Evolutionary conservation across 2,888 invertebrate species (phyloP), one percentile per base, ranked within the genome.

Genomic region (Amblyteles armatorius): DNA sequence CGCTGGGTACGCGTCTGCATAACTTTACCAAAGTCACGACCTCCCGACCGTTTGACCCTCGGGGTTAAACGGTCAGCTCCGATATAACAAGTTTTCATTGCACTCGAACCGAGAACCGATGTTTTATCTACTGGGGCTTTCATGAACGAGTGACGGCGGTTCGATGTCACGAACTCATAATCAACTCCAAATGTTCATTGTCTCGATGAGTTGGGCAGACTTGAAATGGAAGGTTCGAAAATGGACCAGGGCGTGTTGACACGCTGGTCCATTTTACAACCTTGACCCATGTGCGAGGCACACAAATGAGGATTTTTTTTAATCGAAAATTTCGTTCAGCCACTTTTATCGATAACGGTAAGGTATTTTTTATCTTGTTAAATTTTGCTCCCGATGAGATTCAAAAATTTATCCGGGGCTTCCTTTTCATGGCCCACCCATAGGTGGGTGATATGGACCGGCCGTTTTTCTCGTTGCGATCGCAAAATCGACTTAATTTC

Each of bases 81-180:
- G 50, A 29, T 50, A 50, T 50, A 69, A 69, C 40, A 44, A 50
- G 44, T 69, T 69, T 19, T 13, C 69, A 69, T 48, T 44, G 55
- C 55, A 22, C n/a, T 55, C 22, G 19, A 55, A 22, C 11, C 9
- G 3, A 22, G 0, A 48, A 16, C 16, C 44, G 16, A 48, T 48
- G 44, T 48, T 48, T 48, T 48, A 48, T 16, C 44, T 48, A 48
- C 16, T 82, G 76, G 71, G 69, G 82, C 44, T 82, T 74, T 73
- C 71, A 16, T 48, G 4, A 48, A 16, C 16, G 44, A 48, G 16
- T 48, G 44, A 48, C 4, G 44, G 16, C 4, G 4, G 3, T 4
- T 48, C 44, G 4, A 2, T 48, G 16, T 48, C 16, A 16, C 16
- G 16, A 48, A 2, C 2, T 16, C 3, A 48, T 16, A 16, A 48